phyloP scores from a whole-genome alignment of 2,888 invertebrate genomes.

The Aspidiotus destructor region DNA sequence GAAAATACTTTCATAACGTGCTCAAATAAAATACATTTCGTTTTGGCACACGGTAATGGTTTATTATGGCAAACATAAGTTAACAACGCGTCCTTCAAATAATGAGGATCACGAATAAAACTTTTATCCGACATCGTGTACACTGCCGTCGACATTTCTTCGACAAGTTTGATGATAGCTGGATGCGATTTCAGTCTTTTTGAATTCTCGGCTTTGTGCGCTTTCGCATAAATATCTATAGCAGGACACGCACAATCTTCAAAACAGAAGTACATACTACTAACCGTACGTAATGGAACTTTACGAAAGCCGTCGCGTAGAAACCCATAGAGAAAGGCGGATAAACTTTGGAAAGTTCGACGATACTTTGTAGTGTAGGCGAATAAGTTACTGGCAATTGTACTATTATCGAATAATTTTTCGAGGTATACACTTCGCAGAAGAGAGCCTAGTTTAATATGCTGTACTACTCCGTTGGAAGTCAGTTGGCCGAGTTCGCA shows the following conservation, averaged over 20 bases:
- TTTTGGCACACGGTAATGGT: slow-evolving; percentile 58
- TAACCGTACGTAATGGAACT: slow-evolving; percentile 61
- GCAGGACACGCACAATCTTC: slow-evolving; percentile 71
- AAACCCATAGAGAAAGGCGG: slow-evolving; percentile 65
- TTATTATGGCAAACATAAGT: slow-evolving; percentile 79
- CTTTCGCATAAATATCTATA: slow-evolving; percentile 50
- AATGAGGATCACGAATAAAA: slow-evolving; percentile 55
- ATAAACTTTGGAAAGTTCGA: slow-evolving; percentile 81
- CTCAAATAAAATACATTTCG: slow-evolving; percentile 53
- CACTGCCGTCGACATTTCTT: slow-evolving; percentile 53
- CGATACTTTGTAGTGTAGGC: slow-evolving; percentile 74
- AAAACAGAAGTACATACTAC: slow-evolving; percentile 76
- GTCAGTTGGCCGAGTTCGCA: slow-evolving; percentile 83
- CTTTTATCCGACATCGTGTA: slow-evolving; percentile 57
- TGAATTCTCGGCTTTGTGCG: slow-evolving; percentile 48
- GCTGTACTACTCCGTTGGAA: slow-evolving; percentile 53
- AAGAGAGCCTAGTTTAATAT: slow-evolving; percentile 65
- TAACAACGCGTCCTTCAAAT: slow-evolving; percentile 68
- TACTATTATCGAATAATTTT: slow-evolving; percentile 54
- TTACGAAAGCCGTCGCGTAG: slow-evolving; percentile 49
- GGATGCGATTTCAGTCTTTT: slow-evolving; percentile 62
- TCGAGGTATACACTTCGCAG: slow-evolving; percentile 47
- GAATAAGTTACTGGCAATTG: slow-evolving; percentile 49
- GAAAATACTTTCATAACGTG: slow-evolving; percentile 67
- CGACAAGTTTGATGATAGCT: slow-evolving; percentile 60